These are phyloP conservation scores for Tethya wilhelma DNA, from an alignment of 37 sponge, comb jelly and placozoan species.

Conservation along the genomic window DNA sequence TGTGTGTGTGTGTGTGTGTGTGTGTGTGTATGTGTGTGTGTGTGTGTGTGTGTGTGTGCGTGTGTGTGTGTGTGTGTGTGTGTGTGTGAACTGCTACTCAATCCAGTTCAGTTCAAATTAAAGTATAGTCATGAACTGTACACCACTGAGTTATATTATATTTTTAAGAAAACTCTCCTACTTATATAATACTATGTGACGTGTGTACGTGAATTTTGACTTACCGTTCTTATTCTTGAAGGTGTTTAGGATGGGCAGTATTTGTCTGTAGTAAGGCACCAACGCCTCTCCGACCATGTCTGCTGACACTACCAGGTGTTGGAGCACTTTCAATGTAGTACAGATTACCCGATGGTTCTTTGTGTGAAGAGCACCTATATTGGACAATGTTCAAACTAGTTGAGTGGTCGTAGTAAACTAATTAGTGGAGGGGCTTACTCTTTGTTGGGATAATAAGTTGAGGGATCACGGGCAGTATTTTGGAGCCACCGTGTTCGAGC, in stretches of 20 bases:
- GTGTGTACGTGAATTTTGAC: slow-evolving; percentile 9
- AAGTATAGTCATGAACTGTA: too few species aligned
- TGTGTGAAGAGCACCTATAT: slow-evolving; percentile 92
- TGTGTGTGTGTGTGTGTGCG: too few species aligned
- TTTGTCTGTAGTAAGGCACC: slow-evolving; percentile 98
- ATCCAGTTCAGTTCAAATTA: too few species aligned
- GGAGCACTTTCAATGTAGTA: slow-evolving; percentile 94
- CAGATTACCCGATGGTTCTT: slow-evolving; percentile 88
- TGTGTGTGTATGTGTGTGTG: too few species aligned
- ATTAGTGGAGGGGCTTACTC: slow-evolving; percentile 40
- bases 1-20: too few species aligned
- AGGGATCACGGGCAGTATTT: slow-evolving; percentile 96
- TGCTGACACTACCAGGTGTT: slow-evolving; percentile 90
- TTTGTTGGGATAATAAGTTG: slow-evolving; percentile 99
- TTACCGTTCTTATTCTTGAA: slow-evolving; percentile 90
- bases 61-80: too few species aligned
- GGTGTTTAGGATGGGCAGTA: slow-evolving; percentile 96
- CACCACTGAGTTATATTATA: too few species aligned
- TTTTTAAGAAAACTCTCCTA: too few species aligned
- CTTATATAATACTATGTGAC: too few species aligned
- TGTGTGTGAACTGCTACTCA: too few species aligned
- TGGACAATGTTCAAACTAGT: background rate
- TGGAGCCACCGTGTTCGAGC: slow-evolving; percentile 94
- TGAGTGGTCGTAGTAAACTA: background rate
- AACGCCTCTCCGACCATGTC: slow-evolving; percentile 97